These are phyloP conservation scores for Zelleria hepariella DNA, from an alignment of 2,888 invertebrate genomes.

Conservation along the genomic window DNA sequence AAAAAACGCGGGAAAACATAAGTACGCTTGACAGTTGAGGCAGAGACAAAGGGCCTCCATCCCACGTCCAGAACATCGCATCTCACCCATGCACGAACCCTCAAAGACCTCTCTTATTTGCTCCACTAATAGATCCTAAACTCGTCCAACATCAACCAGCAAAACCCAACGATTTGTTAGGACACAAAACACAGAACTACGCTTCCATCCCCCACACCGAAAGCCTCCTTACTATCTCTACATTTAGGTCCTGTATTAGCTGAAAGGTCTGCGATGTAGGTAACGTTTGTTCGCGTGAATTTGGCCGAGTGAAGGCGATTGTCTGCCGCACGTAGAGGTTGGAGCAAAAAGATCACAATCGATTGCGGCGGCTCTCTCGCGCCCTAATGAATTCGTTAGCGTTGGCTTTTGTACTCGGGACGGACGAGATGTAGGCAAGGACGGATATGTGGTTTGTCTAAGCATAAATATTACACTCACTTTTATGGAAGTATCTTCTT, in stretches of 20 bases:
- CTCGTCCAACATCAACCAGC: background rate
- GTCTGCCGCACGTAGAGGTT: constrained; percentile 58
- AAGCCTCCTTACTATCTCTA: background rate
- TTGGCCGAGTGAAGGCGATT: constrained; percentile 68
- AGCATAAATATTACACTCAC: no score
- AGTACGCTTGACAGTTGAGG: constrained; percentile 67
- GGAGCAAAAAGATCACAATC: constrained; percentile 67
- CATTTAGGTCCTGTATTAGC: background rate
- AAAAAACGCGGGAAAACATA: constrained; percentile 70
- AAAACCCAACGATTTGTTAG: background rate
- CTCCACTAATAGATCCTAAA: background rate
- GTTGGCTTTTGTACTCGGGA: constrained; percentile 8
- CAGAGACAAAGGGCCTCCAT: constrained; percentile 59
- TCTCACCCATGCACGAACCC: constrained; percentile 22
- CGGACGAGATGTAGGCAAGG: no score
- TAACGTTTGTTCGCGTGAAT: background rate
- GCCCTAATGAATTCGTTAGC: constrained; percentile 69
- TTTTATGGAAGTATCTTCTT: no score
- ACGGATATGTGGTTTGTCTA: background rate
- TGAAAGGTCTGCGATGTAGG: background rate
- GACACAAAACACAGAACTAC: background rate
- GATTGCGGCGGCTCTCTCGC: constrained; percentile 70
- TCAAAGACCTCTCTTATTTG: constrained; percentile 47
- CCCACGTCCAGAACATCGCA: background rate
- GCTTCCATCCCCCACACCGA: background rate